Evolutionary conservation across 1,140 invertebrate genomes (phyloP).

Genomic region (Pseudoatta argentina): DNA sequence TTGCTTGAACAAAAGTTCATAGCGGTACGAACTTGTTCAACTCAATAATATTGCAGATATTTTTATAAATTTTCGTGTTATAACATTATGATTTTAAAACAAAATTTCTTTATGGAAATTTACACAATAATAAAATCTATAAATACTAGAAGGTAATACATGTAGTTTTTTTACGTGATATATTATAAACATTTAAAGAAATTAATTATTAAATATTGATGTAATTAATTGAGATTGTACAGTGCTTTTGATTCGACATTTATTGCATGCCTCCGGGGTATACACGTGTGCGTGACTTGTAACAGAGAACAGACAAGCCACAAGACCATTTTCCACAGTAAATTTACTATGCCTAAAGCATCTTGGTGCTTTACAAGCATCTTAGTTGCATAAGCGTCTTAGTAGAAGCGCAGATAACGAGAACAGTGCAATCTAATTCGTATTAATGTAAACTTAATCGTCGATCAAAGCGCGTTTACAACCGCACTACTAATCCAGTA

Average conservation of each 20-base stretch:
- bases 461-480: slow-evolving; percentile 18
- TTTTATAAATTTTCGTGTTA: background rate
- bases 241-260: slow-evolving; percentile 21
- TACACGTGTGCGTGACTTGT: background rate
- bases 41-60: background rate
- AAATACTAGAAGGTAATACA: background rate
- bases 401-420: slow-evolving; percentile 31
- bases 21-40: no score
- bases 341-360: slow-evolving; percentile 38
- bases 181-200: background rate
- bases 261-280: background rate
- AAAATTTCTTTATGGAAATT: background rate
- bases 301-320: slow-evolving; percentile 43
- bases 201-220: background rate
- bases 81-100: background rate
- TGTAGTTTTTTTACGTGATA: background rate
- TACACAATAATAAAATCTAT: background rate
- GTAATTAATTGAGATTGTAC: slow-evolving; percentile 21
- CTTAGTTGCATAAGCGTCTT: slow-evolving; percentile 52
- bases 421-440: slow-evolving; percentile 35
- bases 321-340: slow-evolving; percentile 24
- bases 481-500: background rate
- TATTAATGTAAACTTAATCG: slow-evolving; percentile 43
- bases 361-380: slow-evolving; percentile 42
- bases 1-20: no score